Conservation (phyloP, 2,888 invertebrate species). For the Spialia ferax region DNA sequence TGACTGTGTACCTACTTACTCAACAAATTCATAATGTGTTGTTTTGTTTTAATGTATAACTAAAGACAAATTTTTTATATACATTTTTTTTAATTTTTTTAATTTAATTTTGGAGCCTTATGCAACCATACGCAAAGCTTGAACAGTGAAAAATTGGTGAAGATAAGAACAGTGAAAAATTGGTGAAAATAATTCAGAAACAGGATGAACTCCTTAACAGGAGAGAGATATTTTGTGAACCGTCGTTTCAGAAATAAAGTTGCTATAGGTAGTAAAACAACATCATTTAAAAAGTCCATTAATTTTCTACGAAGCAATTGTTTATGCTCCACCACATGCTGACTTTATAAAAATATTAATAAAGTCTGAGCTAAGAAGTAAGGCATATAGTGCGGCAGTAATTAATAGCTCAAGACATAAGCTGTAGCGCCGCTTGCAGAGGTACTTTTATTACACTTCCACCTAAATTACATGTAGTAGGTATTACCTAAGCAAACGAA, state of each 20-base stretch:
- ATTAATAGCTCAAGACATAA: conserved; percentile 35
- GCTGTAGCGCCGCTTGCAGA: conserved; percentile 26
- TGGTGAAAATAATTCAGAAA: too few species aligned
- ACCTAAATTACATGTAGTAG: conserved; percentile 56
- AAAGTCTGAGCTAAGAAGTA: conserved; percentile 2
- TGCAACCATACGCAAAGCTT: too few species aligned
- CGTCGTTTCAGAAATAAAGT: too few species aligned
- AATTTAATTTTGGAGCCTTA: too few species aligned
- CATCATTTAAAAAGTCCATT: neutral
- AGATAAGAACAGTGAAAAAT: too few species aligned
- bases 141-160: too few species aligned
- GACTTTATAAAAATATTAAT: neutral
- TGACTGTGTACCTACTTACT: neutral
- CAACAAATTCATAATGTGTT: too few species aligned
- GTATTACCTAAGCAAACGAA: conserved; percentile 70
- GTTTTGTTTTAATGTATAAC: too few species aligned
- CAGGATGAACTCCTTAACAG: too few species aligned
- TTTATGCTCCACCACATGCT: neutral
- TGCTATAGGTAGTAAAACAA: too few species aligned
- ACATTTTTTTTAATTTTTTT: too few species aligned
- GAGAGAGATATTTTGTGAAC: neutral
- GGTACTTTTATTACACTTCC: conserved; percentile 42
- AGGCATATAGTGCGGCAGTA: conserved; percentile 48
- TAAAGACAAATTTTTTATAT: too few species aligned
- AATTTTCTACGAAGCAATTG: neutral